These are phyloP conservation scores for Oncorhynchus mykiss DNA, from an alignment of 2,113 vertebrate species.

Conservation along the genomic window DNA sequence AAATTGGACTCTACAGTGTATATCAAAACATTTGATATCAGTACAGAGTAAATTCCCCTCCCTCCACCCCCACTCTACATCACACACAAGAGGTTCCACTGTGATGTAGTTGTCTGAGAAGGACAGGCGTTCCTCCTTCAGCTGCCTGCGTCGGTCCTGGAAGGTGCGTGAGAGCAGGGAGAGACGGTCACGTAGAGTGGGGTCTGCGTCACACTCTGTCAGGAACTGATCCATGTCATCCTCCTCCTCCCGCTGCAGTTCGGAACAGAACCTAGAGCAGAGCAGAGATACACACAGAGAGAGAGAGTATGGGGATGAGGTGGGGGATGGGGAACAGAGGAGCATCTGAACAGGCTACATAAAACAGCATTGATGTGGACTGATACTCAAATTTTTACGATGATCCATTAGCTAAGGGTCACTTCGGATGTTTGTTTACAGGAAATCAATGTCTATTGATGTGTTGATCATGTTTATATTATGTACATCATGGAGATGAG, in stretches of 20 bases:
- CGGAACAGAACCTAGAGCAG: slow-evolving; percentile 60
- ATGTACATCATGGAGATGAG: neutral
- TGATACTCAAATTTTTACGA: neutral
- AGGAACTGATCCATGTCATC: slow-evolving; percentile 56
- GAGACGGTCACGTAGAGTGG: slow-evolving; percentile 56
- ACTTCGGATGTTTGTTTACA: too few species aligned
- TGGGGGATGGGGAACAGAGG: neutral
- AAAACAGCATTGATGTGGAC: neutral
- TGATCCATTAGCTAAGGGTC: too few species aligned
- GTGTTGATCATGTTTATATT: neutral
- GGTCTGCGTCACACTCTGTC: slow-evolving; percentile 64
- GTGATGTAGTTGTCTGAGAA: slow-evolving; percentile 67
- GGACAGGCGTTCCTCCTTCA: slow-evolving; percentile 59
- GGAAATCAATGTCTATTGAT: neutral
- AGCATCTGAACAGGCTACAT: neutral
- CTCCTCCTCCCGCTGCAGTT: slow-evolving; percentile 58
- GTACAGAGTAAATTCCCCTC: neutral
- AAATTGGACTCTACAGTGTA: neutral
- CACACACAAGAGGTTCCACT: slow-evolving; percentile 77
- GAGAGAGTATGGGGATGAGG: neutral
- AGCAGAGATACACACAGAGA: neutral
- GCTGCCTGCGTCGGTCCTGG: slow-evolving; percentile 58
- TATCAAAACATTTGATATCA: neutral
- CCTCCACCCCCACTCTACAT: neutral
- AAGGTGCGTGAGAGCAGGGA: slow-evolving; percentile 64